Base-by-base conservation (phyloP, 2,113 vertebrate genomes). In the Brachyhypopomus occidentalis region DNA sequence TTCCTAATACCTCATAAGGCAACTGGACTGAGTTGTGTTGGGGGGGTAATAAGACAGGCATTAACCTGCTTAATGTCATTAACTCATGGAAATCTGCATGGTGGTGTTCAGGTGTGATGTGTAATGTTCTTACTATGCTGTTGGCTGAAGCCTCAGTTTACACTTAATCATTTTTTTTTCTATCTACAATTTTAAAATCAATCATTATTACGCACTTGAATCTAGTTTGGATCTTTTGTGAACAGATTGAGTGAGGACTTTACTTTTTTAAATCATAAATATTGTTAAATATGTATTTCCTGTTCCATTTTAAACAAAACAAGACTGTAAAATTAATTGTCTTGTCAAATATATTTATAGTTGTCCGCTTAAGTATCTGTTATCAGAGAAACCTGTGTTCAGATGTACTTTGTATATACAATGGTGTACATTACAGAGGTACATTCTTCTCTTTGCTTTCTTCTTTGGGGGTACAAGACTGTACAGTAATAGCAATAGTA, bases 401-500 rank as follows among this genome's bases (percentile, higher is more conserved):
- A 94, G 87, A 94, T 95, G 93, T 94, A 94, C 94, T 95, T 94
- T 96, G 95, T 96, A 96, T 94, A 96, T 96, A 96, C 91, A 94
- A 95, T 91, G 93, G 92, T 96, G 95, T 96, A 96, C 95, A 95
- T 95, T 95, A 93, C 94, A 95, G 94, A 96, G 95, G 95, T 96
- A 94, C 95, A 94, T 88, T 93, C 92, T 89, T 94, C 89, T 76
- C 88, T 89, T 91, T 90, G 74, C 87, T 89, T 90, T 91, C 64
- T 62, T 52, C 23, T 56, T 71, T 30, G 72, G 25, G 94, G 94
- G 94, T 95, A 95, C 95, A 95, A 92, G 95, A 94, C 94, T 96
- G 95, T 96, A 96, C 95, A 96, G 95, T 95, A 93, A 94, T 94
- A 94, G 95, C 93, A 94, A 94, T 93, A 94, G 92, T 92, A 91